A percentile compares a stretch with the other conserved stretches of the same genome.
Conservation (phyloP, 2,113 vertebrate species). For the Coptodon rendalli region DNA sequence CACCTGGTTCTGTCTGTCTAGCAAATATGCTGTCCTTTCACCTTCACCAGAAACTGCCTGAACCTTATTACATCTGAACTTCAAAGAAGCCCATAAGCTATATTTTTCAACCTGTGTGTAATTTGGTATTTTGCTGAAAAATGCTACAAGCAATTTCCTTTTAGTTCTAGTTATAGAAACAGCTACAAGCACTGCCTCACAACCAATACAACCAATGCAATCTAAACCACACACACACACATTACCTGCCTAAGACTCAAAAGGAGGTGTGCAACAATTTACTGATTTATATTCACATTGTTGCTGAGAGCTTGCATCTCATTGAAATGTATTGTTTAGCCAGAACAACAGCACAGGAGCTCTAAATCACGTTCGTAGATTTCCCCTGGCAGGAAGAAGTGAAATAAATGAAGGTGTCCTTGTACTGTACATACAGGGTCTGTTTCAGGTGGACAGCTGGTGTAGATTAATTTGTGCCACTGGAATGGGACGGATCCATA, state of each 20-base stretch:
- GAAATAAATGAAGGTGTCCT: constrained; percentile 50
- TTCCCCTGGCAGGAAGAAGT: constrained; percentile 11
- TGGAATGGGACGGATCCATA: constrained; percentile 66
- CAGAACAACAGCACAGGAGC: not conserved
- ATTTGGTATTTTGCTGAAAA: constrained; percentile 21
- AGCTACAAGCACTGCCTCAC: not conserved
- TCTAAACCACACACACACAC: not conserved
- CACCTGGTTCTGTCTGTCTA: not conserved
- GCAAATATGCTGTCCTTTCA: not conserved
- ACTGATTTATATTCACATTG: not conserved
- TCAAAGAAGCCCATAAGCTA: not conserved
- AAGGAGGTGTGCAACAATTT: not conserved
- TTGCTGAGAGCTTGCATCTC: not conserved
- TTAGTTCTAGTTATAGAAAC: not conserved
- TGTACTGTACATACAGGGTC: constrained; percentile 4
- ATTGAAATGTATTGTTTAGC: constrained; percentile 24
- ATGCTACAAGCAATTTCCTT: not conserved
- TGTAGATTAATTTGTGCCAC: constrained; percentile 76
- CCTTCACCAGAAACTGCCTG: not conserved
- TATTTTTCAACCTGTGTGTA: not conserved
- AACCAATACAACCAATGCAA: not conserved
- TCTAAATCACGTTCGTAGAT: constrained; percentile 25
- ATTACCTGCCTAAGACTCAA: not conserved
- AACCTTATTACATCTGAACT: not conserved
- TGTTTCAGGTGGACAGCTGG: constrained; percentile 54